Base-by-base conservation (phyloP, 2,797 vertebrate species). In the Pseudochaenichthys georgianus region DNA sequence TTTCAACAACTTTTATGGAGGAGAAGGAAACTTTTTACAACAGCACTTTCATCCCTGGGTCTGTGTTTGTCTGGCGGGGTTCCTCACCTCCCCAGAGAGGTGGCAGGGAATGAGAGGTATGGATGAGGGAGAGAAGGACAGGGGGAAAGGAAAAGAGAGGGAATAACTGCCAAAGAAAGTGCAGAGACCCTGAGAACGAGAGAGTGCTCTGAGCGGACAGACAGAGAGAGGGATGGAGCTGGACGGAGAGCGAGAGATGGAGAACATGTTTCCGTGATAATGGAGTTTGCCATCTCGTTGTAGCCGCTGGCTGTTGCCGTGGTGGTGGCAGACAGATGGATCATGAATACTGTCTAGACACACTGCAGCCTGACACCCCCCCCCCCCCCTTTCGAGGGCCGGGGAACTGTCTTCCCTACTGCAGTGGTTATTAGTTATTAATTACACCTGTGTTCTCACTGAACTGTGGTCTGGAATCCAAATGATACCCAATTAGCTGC, bases 281-380 rank as follows among this genome's bases (percentile, higher is more conserved):
- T 96, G 94, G 96, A 95, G 96, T 96, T 96, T 96, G 95, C 96
- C 96, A 95, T 96, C 96, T 94, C 91, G 90, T 88, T 90, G 78
- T 88, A 81, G 88, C 91, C 85, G 83, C 86, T 92, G 92, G 90
- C 90, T 92, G 90, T 92, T 88, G 85, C 87, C 45, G 88, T 85
- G 89, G 93, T 95, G 89, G 95, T 96, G 94, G 95, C 95, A 97
- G 96, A 96, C 97, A 97, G 96, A 97, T 97, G 96, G 97, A 96
- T 97, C 96, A 97, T 97, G 96, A 98, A 98, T 97, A 97, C 95
- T 93, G 97, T 98, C 97, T 98, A 97, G 97, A 97, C 97, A 91
- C 92, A 95, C 93, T 94, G 94, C 95, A 95, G 94, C 82, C 87
- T 73, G 79, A 93, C 89, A 91, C 5, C 0, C 64, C 47, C 21